Conservation (phyloP, 2,888 invertebrate genomes). For the Hirtodrosophila alboralis region DNA sequence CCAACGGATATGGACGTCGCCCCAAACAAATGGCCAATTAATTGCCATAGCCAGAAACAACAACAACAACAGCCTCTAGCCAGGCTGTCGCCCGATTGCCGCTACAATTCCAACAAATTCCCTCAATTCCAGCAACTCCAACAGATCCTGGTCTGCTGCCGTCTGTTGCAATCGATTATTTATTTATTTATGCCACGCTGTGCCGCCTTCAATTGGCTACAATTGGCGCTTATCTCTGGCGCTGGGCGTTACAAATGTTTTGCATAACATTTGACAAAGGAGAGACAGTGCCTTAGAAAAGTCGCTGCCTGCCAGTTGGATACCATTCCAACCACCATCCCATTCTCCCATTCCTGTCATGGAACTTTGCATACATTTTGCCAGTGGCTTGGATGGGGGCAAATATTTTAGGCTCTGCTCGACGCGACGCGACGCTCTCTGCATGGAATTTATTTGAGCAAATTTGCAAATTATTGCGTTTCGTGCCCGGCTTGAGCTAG, state of each 20-base stretch:
- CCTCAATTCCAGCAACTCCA: neutral
- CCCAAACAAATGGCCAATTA: constrained; percentile 75
- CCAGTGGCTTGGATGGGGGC: constrained; percentile 51
- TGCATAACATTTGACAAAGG: constrained; percentile 68
- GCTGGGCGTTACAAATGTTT: constrained; percentile 57
- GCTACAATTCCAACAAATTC: neutral
- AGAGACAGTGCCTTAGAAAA: constrained; percentile 47
- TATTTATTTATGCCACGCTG: constrained; percentile 76
- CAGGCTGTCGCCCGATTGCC: constrained; percentile 18
- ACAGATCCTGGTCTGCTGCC: constrained; percentile 4
- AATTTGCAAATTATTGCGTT: constrained; percentile 77
- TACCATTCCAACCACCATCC: neutral
- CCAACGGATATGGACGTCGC: constrained; percentile 30
- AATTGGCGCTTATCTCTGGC: constrained; percentile 72
- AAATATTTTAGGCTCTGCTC: constrained; percentile 66
- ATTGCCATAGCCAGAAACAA: constrained; percentile 53
- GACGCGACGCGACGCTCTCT: constrained; percentile 44
- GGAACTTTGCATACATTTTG: constrained; percentile 75
- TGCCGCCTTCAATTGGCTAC: constrained; percentile 71
- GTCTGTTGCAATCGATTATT: constrained; percentile 68
- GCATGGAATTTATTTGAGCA: constrained; percentile 78
- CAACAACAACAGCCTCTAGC: constrained; percentile 20
- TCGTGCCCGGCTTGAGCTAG: constrained; percentile 26
- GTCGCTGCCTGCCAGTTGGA: constrained; percentile 19
- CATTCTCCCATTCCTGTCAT: neutral